Evolutionary conservation across 2,888 invertebrate genomes (phyloP), one percentile per base, ranked within the genome.

Genomic region (Netelia inedita): DNA sequence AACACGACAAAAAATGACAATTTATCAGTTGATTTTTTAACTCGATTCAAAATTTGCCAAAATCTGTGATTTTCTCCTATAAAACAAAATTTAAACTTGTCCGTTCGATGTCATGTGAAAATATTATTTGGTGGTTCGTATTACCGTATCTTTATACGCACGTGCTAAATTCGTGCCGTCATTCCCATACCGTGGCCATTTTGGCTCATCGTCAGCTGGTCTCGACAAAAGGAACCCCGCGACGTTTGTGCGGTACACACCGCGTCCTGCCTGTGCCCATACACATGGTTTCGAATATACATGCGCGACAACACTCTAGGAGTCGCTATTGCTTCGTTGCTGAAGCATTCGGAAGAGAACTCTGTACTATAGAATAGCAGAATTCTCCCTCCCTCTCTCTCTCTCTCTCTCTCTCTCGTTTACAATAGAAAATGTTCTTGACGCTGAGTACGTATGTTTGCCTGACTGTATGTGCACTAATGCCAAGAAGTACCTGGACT

Each of bases 121-220:
- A 35, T 6, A 35, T 35, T 5, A 6, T 35, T 35, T 6, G 35
- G 35, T 6, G 35, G 35, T 35, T 6, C 35, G 35, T 8, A 35
- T 6, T 35, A 6, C 35, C 8, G 6, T 35, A 6, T 5, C 5
- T 53, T 65, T 66, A 63, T 16, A 21, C 43, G 14, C 55, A 35
- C 9, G 35, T n/a, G 28, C 35, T 11, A 61, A 14, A 61, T 74
- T 53, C 19, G 19, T 71, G 53, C 92, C 91, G 91, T 91, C 90
- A 91, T 85, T 73, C 59, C 72, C 68, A 14, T 8, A 0, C 84
- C 85, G 90, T 90, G 92, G 93, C 93, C 93, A 93, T 93, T 93
- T 93, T 93, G 92, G 91, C 93, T 92, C n/a, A n/a, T n/a, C n/a
- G n/a, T n/a, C 93, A 93, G 92, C 92, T 93, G 92, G 92, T 91